A percentile compares a stretch with the other conserved stretches of the same genome.
phyloP scores from a whole-genome alignment of 2,113 vertebrate species.

The Telmatochromis sp. region DNA sequence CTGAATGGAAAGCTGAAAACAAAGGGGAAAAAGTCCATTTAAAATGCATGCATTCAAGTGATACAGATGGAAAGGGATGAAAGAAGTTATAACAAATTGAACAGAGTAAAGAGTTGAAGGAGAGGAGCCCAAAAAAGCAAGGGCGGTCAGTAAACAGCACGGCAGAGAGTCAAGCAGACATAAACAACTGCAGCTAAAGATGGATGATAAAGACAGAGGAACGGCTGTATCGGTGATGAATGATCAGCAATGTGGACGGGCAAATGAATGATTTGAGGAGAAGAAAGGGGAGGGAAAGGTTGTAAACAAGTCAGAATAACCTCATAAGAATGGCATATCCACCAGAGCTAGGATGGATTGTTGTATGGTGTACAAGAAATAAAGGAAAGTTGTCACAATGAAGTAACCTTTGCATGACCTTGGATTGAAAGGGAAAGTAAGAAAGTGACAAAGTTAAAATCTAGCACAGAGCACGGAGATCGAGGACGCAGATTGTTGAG shows the following conservation, averaged over 20 bases:
- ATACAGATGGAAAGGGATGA: background rate
- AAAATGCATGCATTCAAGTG: background rate
- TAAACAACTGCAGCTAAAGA: conserved; percentile 29
- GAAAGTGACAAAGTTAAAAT: background rate
- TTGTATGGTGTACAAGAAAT: background rate
- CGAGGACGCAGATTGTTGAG: background rate
- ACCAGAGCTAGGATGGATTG: background rate
- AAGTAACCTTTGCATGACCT: conserved; percentile 13
- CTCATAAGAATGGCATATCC: conserved; percentile 14
- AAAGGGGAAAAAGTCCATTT: background rate
- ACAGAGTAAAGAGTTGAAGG: conserved; percentile 31
- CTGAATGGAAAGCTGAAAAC: background rate
- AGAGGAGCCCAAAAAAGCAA: conserved; percentile 6
- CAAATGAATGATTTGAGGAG: conserved; percentile 33
- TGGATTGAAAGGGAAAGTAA: background rate
- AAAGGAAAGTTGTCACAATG: conserved; percentile 17
- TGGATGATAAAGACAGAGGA: conserved; percentile 29
- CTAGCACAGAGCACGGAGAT: background rate
- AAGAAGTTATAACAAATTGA: conserved; percentile 1
- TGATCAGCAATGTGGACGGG: conserved; percentile 32
- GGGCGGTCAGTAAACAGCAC: conserved; percentile 33
- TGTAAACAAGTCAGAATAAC: conserved; percentile 46
- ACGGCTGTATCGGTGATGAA: conserved; percentile 39
- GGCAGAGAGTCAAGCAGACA: conserved; percentile 3
- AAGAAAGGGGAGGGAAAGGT: conserved; percentile 10